Base-by-base conservation (phyloP, 2,113 vertebrate genomes). In the Crocuta crocuta region DNA sequence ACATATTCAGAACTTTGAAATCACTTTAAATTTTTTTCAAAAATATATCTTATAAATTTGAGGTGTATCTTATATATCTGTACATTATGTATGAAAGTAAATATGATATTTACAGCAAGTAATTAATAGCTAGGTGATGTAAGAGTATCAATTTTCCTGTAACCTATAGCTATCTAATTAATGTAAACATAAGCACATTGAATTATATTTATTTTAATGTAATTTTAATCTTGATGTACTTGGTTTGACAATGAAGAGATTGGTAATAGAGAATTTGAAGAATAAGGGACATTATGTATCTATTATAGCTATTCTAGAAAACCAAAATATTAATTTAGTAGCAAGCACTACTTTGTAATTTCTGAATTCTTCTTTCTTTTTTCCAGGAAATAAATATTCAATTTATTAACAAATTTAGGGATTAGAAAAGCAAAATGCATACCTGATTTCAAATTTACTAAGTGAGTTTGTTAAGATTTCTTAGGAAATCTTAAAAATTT, bases 341-440 rank as follows among this genome's bases (percentile, higher is more conserved):
- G 74, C 35, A 94, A 80, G 70, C 19, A 53, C 19, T 83, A 73
- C 7, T 92, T 78, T 92, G 65, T 48, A 13, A 91, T 55, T 97
- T 97, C 10, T 93, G 35, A 94, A 86, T 78, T 91, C 33, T 84
- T 84, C 1, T 6, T 55, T n/a, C 21, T 78, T 81, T 87, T 92
- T 74, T 19, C 33, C 15, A 74, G 4, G 21, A 39, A 90, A 91
- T 15, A 91, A 84, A 91, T 68, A 91, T 65, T 81, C 65, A 55
- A 70, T 24, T 88, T 94, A 91, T 76, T 68, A 82, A 73, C 13
- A 95, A 66, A 96, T 94, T 70, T 92, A 94, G 17, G 48, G 43
- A 43, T 65, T 45, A 43, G n/a, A 94, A 74, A 96, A 96, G 33
- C 65, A 84, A 94, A 39, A 85, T 26, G 10, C 23, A 45, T 35